Conservation (phyloP, 2,888 invertebrate species). For the Tinea trinotella region DNA sequence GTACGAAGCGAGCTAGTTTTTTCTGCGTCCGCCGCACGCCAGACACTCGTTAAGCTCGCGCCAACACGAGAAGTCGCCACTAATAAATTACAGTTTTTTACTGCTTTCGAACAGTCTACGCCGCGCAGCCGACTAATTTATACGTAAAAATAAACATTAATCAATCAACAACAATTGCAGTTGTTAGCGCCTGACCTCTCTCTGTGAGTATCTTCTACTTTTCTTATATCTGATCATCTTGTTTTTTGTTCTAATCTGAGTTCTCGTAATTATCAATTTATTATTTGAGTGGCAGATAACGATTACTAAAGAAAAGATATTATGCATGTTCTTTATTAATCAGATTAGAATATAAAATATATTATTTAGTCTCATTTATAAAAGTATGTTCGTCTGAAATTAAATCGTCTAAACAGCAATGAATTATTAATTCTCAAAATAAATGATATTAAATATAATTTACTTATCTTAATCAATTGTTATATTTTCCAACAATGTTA, state of each 20-base stretch:
- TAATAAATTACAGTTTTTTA: constrained; percentile 74
- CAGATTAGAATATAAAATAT: constrained; percentile 16
- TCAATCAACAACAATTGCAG: constrained; percentile 55
- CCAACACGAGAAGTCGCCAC: constrained; percentile 76
- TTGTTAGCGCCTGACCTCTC: constrained; percentile 60
- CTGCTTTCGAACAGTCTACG: constrained; percentile 69
- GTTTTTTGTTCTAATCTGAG: constrained; percentile 43
- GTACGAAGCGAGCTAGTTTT: constrained; percentile 73
- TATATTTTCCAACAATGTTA: not conserved
- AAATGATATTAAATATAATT: not conserved
- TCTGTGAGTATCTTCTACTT: constrained; percentile 56
- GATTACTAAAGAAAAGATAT: too few relatives aligned
- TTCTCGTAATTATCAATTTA: constrained; percentile 35
- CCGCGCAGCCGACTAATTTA: constrained; percentile 65
- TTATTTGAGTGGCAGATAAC: not conserved
- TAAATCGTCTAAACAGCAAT: too few relatives aligned
- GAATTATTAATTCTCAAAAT: not conserved
- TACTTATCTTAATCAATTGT: not conserved
- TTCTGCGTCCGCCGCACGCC: constrained; percentile 75
- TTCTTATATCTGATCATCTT: constrained; percentile 36
- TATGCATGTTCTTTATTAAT: not conserved
- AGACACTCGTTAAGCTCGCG: constrained; percentile 75
- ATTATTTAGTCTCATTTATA: constrained; percentile 18
- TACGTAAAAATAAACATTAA: constrained; percentile 69
- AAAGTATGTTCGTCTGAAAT: constrained; percentile 12